Evolutionary conservation across 2,888 invertebrate species (phyloP).

Genomic region (Drosophila falleni): DNA sequence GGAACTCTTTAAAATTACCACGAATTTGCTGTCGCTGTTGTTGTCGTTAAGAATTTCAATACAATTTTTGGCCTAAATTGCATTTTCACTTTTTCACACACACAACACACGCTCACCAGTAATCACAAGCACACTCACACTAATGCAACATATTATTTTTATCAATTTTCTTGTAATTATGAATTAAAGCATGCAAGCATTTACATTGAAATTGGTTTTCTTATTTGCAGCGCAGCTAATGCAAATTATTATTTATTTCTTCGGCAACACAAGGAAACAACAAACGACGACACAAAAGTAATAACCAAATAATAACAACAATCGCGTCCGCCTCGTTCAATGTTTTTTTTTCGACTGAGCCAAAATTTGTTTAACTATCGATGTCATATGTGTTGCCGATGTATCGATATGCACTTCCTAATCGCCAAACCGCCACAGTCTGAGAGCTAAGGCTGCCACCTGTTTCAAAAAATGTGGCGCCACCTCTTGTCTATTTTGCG

Average conservation of each 20-base stretch:
- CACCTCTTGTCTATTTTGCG: background rate
- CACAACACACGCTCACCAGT: slow-evolving; percentile 19
- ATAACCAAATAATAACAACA: slow-evolving; percentile 67
- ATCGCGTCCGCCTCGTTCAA: slow-evolving; percentile 44
- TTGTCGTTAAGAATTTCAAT: slow-evolving; percentile 66
- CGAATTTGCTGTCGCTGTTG: slow-evolving; percentile 48
- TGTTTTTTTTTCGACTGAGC: slow-evolving; percentile 55
- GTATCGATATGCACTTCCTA: slow-evolving; percentile 3
- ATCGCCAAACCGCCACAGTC: too few species aligned
- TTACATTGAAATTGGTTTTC: slow-evolving; percentile 56
- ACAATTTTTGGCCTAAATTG: slow-evolving; percentile 69
- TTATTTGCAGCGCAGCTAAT: slow-evolving; percentile 17
- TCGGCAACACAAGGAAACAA: slow-evolving; percentile 65
- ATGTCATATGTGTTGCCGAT: slow-evolving; percentile 21
- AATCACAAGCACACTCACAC: slow-evolving; percentile 16
- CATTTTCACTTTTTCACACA: slow-evolving; percentile 70
- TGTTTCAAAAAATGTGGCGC: background rate
- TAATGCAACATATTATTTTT: slow-evolving; percentile 13
- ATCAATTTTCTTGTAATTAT: slow-evolving; percentile 28
- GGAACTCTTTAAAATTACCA: slow-evolving; percentile 44
- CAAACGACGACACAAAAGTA: slow-evolving; percentile 60
- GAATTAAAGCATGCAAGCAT: slow-evolving; percentile 55
- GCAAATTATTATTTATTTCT: slow-evolving; percentile 54
- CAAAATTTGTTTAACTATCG: slow-evolving; percentile 35
- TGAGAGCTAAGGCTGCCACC: too few species aligned